Evolutionary conservation across 2,113 vertebrate species (phyloP).

Genomic region (Agapornis roseicollis): DNA sequence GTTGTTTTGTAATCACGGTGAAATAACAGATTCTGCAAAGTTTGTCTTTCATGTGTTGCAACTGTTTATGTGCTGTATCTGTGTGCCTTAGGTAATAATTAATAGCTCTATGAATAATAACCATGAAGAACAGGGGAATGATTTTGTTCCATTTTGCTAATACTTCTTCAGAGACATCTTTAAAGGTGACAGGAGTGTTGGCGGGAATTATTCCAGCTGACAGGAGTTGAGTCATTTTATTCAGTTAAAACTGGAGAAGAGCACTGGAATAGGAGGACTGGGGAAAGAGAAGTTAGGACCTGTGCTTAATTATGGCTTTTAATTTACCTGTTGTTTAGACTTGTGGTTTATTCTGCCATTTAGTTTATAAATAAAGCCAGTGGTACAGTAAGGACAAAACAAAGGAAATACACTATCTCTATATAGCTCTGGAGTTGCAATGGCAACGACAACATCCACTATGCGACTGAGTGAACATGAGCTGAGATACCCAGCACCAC

Average conservation of each 20-base stretch:
- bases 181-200: neutral
- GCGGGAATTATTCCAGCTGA: neutral
- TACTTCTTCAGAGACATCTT: neutral
- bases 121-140: neutral
- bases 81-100: neutral
- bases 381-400: neutral
- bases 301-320: neutral
- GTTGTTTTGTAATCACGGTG: neutral
- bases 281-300: neutral
- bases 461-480: accelerated
- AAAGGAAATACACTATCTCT: neutral
- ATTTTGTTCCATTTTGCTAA: neutral
- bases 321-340: neutral
- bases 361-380: neutral
- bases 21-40: neutral
- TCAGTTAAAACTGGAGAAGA: neutral
- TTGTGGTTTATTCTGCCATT: neutral
- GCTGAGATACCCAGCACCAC: neutral
- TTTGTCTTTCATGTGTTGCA: neutral
- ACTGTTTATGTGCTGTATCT: neutral
- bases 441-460: neutral
- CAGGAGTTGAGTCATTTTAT: neutral
- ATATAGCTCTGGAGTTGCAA: neutral
- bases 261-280: neutral
- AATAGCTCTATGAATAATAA: neutral